These are phyloP conservation scores for Spheniscus humboldti DNA, from an alignment of 2,797 vertebrate species.

Conservation along the genomic window DNA sequence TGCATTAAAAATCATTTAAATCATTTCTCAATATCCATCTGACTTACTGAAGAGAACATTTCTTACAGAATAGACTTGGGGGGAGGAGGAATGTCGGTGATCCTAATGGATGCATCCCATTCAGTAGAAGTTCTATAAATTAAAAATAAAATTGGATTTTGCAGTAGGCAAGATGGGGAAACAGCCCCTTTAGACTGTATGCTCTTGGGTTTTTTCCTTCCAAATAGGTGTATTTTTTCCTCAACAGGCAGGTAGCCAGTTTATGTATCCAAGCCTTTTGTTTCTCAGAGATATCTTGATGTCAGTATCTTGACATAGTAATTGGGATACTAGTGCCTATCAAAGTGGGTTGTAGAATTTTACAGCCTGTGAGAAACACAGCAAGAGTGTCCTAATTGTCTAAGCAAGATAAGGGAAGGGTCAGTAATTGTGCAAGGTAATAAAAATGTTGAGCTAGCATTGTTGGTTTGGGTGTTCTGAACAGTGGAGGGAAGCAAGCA, in stretches of 20 bases:
- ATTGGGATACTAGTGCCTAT: slow-evolving; percentile 42
- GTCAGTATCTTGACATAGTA: slow-evolving; percentile 55
- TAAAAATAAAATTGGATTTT: slow-evolving; percentile 31
- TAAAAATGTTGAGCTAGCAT: neutral
- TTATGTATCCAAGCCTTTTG: slow-evolving; percentile 23
- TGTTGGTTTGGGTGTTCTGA: slow-evolving; percentile 15
- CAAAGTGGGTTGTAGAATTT: slow-evolving; percentile 53
- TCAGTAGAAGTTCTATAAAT: slow-evolving; percentile 37
- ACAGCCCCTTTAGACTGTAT: neutral
- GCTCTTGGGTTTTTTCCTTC: neutral
- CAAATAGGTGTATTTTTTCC: neutral
- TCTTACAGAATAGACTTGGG: slow-evolving; percentile 14
- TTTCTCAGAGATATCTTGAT: slow-evolving; percentile 33
- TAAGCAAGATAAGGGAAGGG: slow-evolving; percentile 8
- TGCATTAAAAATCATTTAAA: slow-evolving; percentile 60
- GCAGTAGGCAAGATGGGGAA: neutral
- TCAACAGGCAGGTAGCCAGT: neutral
- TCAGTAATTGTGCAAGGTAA: slow-evolving; percentile 41
- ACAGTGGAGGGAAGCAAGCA: neutral
- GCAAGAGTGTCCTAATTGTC: neutral
- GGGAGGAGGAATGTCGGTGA: neutral
- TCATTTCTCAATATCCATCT: slow-evolving; percentile 22
- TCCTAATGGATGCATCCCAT: neutral
- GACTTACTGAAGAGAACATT: slow-evolving; percentile 9
- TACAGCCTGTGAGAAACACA: slow-evolving; percentile 35